Evolutionary conservation across 2,797 vertebrate genomes (phyloP).

Genomic region (Manis crassicaudata): DNA sequence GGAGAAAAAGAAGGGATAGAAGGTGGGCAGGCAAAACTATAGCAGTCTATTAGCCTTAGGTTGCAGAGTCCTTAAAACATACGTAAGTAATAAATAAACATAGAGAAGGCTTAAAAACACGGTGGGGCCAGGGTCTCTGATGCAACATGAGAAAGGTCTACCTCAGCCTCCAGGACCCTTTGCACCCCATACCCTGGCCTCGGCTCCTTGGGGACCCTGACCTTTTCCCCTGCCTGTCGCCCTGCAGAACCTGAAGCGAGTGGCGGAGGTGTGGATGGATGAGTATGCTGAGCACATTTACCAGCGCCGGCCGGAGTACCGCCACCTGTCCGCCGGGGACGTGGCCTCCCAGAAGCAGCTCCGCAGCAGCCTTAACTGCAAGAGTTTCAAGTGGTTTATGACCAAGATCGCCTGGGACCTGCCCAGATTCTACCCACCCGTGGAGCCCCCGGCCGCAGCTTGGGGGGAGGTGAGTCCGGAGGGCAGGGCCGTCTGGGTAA

Average conservation of each 20-base stretch:
- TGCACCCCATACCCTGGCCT: neutral
- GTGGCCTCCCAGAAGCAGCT: constrained; percentile 93
- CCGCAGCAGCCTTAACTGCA: constrained; percentile 92
- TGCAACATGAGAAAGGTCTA: neutral
- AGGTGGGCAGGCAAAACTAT: neutral
- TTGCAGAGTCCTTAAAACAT: neutral
- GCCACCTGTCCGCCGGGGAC: constrained; percentile 96
- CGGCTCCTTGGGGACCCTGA: neutral
- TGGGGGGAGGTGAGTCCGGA: constrained; percentile 94
- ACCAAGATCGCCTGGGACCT: constrained; percentile 96
- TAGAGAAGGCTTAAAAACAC: neutral
- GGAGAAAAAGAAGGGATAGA: neutral
- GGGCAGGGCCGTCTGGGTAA: accelerated
- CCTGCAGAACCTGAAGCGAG: constrained; percentile 95
- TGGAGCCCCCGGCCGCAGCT: constrained; percentile 95
- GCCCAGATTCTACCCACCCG: constrained; percentile 95
- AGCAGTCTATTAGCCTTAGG: neutral
- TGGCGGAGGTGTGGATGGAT: constrained; percentile 99
- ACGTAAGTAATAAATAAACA: neutral
- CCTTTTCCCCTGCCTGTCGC: neutral
- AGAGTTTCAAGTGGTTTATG: constrained; percentile 98
- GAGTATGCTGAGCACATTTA: constrained; percentile 96
- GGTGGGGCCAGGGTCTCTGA: neutral
- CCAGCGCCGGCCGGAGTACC: constrained; percentile 97
- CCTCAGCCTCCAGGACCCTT: neutral